A percentile compares a stretch with the other conserved stretches of the same genome.
Evolutionary conservation across 2,888 invertebrate genomes (phyloP).

Genomic region (Bimastos eiseni): DNA sequence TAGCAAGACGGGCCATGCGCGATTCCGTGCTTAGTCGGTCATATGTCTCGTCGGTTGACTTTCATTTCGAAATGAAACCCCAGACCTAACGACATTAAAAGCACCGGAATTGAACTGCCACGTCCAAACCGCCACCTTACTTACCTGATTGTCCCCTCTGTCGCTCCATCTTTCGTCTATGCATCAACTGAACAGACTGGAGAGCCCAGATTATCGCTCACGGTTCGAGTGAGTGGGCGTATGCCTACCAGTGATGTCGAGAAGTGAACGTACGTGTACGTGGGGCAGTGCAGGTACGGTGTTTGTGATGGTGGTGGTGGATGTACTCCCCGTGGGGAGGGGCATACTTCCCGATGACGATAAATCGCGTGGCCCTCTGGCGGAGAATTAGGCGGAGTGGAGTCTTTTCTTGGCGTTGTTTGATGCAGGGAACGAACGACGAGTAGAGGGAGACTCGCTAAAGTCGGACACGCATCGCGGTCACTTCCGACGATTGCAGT

Average conservation of each 20-base stretch:
- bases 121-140: not conserved
- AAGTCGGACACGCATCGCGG: not conserved
- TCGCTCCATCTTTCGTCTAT: not conserved
- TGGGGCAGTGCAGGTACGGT: not conserved
- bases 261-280: not conserved
- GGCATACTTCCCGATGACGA: not conserved
- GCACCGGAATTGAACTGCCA: not conserved
- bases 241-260: not conserved
- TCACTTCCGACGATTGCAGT: conserved; percentile 2
- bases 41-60: not conserved
- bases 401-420: not conserved
- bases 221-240: not conserved
- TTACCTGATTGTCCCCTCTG: conserved; percentile 3
- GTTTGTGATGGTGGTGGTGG: no score
- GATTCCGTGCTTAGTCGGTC: not conserved
- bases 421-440: not conserved
- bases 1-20: no score
- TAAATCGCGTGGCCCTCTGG: not conserved
- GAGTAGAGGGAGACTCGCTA: not conserved
- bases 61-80: not conserved
- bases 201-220: not conserved
- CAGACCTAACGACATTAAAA: not conserved
- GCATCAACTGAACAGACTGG: not conserved
- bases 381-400: not conserved
- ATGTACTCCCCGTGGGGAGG: no score